A percentile compares a stretch with the other conserved stretches of the same genome.
phyloP scores from a whole-genome alignment of 2,797 vertebrate species.

The Sebastes kiyomatsui region DNA sequence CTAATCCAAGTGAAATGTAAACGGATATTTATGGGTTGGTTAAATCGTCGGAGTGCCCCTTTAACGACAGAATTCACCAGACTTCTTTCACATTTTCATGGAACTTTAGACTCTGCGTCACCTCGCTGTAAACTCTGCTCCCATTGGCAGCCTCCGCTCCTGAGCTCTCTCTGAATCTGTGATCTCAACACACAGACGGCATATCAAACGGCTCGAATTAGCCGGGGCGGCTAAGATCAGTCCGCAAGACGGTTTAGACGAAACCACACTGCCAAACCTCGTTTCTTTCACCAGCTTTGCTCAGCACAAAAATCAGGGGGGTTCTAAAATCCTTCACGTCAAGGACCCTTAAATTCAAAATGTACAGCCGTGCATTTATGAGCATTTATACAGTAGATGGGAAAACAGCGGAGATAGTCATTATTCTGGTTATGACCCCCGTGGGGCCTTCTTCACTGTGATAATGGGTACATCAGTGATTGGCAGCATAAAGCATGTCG shows the following conservation, averaged over 20 bases:
- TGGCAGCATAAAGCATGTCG: constrained; percentile 34
- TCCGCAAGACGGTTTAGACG: not conserved
- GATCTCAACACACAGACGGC: constrained; percentile 38
- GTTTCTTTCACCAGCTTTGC: not conserved
- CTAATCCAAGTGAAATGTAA: not conserved
- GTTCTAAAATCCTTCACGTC: not conserved
- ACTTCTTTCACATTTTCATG: not conserved
- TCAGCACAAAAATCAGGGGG: not conserved
- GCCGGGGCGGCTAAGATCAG: not conserved
- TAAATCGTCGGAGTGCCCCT: not conserved
- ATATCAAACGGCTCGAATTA: constrained; percentile 38
- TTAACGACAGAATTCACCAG: not conserved
- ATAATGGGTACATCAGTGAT: constrained; percentile 59
- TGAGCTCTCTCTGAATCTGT: constrained; percentile 13
- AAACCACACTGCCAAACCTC: not conserved
- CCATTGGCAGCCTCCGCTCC: constrained; percentile 16
- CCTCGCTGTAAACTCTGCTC: constrained; percentile 25
- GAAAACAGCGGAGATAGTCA: constrained; percentile 44
- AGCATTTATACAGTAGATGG: constrained; percentile 5
- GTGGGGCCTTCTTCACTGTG: constrained; percentile 47
- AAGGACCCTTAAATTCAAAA: not conserved
- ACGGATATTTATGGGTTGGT: not conserved
- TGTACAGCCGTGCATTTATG: not conserved
- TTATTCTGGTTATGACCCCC: constrained; percentile 54
- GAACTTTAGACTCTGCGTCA: not conserved